These are phyloP conservation scores for Drymodes brunneopygia DNA, from an alignment of 2,113 vertebrate genomes.

Conservation along the genomic window DNA sequence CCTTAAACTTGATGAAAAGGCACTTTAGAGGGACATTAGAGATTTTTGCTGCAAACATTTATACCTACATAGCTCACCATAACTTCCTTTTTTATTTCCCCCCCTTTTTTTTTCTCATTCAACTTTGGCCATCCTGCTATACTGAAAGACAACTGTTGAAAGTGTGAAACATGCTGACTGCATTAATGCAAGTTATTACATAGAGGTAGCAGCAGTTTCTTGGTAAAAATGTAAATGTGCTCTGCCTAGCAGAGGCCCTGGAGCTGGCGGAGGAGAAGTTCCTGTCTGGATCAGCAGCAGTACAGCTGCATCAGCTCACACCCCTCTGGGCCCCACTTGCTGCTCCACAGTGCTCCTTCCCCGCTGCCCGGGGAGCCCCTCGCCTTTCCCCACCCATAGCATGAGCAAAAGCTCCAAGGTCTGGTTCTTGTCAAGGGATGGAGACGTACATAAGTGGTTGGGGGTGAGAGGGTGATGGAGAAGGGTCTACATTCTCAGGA, in stretches of 20 bases:
- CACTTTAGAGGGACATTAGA: not conserved
- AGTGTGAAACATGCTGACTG: not conserved
- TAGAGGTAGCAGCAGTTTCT: not conserved
- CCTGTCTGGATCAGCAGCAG: not conserved
- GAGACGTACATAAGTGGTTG: not conserved
- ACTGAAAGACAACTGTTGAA: not conserved
- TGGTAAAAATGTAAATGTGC: not conserved
- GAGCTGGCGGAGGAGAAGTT: not conserved
- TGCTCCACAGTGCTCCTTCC: not conserved
- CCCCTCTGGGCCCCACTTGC: slow-evolving; percentile 35
- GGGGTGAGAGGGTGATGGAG: not conserved
- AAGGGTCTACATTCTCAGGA: not conserved
- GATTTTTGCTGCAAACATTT: not conserved
- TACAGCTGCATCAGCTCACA: slow-evolving; percentile 55
- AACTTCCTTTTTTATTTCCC: not conserved
- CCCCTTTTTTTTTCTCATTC: not conserved
- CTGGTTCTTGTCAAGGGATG: slow-evolving; percentile 39
- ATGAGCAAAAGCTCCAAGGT: not conserved
- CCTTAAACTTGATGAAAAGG: not conserved
- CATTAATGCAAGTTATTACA: not conserved
- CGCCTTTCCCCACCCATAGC: not conserved
- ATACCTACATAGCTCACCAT: not conserved
- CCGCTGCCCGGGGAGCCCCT: not conserved
- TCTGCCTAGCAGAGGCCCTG: not conserved
- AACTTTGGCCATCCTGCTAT: not conserved